Conservation (phyloP, 2,797 vertebrate species). For the Microcaecilia unicolor region DNA sequence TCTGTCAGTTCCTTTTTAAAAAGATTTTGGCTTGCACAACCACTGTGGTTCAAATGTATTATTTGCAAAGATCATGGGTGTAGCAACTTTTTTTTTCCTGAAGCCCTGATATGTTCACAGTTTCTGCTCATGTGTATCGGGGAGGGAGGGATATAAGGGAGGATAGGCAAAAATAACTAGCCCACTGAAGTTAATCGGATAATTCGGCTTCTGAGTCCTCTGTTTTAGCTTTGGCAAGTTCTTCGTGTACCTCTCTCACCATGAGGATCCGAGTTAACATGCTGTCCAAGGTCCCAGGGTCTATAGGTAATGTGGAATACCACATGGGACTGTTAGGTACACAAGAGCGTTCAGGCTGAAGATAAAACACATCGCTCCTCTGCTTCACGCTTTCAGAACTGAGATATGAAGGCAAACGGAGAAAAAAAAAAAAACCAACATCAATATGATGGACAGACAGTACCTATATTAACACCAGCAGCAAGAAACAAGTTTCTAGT, state of each 20-base stretch:
- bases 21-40: too few species aligned
- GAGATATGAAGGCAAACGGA: not conserved
- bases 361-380: constrained; percentile 89
- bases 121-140: constrained; percentile 48
- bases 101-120: constrained; percentile 65
- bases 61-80: too few species aligned
- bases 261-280: constrained; percentile 93
- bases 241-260: constrained; percentile 84
- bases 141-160: too few species aligned
- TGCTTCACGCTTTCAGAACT: constrained; percentile 94
- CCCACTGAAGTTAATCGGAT: constrained; percentile 52
- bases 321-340: constrained; percentile 96
- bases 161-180: too few species aligned
- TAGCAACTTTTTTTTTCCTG: too few species aligned
- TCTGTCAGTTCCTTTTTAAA: too few species aligned
- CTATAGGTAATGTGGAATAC: constrained; percentile 86
- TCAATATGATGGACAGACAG: too few species aligned
- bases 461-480: too few species aligned
- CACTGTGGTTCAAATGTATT: constrained; percentile 36
- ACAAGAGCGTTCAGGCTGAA: constrained; percentile 90
- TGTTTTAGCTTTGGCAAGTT: constrained; percentile 67
- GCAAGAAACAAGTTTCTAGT: too few species aligned
- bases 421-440: too few species aligned
- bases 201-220: constrained; percentile 67
- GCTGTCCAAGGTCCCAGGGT: constrained; percentile 79